Percentiles rank a stretch among this genome's conserved stretches.
phyloP scores from a whole-genome alignment of 2,888 invertebrate species.

The Drosophila helvetica region DNA sequence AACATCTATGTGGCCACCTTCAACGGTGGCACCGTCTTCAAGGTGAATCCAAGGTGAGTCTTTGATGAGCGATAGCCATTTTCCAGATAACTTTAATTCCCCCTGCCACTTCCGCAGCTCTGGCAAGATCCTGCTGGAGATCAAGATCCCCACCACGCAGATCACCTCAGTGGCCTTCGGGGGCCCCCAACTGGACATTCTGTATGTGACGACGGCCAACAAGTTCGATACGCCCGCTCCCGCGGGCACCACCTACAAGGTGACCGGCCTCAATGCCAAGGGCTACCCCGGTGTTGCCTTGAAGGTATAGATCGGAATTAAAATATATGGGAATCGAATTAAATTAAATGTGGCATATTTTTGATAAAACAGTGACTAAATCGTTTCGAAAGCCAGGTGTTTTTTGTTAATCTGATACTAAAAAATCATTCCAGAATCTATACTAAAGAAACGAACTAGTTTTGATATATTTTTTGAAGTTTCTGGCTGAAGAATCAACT shows the following conservation, averaged over 20 bases:
- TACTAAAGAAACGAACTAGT: too few species aligned
- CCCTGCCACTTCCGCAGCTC: constrained; percentile 61
- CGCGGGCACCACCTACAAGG: constrained; percentile 86
- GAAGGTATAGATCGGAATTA: constrained; percentile 61
- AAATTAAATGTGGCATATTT: constrained; percentile 8
- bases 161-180: constrained; percentile 90
- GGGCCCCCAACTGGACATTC: constrained; percentile 87
- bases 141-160: constrained; percentile 88
- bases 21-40: constrained; percentile 86
- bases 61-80: neutral
- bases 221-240: constrained; percentile 79
- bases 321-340: neutral
- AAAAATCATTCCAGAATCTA: too few species aligned
- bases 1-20: constrained; percentile 92
- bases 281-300: constrained; percentile 84
- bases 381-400: too few species aligned
- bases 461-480: too few species aligned
- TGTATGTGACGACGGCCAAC: constrained; percentile 89
- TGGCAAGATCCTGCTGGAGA: constrained; percentile 85
- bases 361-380: neutral
- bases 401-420: too few species aligned
- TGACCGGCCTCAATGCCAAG: constrained; percentile 86
- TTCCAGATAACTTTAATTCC: neutral
- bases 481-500: too few species aligned
- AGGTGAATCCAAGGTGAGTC: constrained; percentile 83